Conservation (phyloP, 2,888 invertebrate genomes). For the Hirtodrosophila cameraria region DNA sequence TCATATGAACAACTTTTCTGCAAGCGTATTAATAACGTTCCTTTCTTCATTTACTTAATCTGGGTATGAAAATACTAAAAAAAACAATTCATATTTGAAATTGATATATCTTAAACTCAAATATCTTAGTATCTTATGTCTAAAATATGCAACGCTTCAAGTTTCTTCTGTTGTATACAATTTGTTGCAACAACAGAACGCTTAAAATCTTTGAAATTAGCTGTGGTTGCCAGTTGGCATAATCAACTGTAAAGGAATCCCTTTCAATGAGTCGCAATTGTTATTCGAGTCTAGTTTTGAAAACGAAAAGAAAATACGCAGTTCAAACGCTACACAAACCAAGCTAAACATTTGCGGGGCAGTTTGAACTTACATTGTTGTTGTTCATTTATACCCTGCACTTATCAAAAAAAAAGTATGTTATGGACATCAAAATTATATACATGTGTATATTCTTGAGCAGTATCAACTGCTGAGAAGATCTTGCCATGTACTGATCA, state of each 20-base stretch:
- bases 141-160: no score
- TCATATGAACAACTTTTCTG: no score
- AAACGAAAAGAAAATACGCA: conserved; percentile 18
- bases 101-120: no score
- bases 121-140: no score
- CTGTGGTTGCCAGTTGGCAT: conserved; percentile 12
- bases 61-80: no score
- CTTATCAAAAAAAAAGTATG: background rate
- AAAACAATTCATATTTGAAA: no score
- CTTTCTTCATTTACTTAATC: no score
- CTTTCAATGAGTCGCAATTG: conserved; percentile 9
- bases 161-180: background rate
- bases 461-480: no score
- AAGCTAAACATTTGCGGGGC: background rate
- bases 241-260: conserved; percentile 17
- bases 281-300: background rate
- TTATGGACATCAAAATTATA: background rate
- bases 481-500: no score
- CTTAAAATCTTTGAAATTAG: conserved; percentile 13
- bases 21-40: no score
- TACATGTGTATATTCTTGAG: background rate
- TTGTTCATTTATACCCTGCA: conserved; percentile 2
- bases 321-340: conserved; percentile 2
- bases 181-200: conserved; percentile 15
- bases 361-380: background rate